Evolutionary conservation across 2,888 invertebrate genomes (phyloP).

Genomic region (Dorcus hopei): DNA sequence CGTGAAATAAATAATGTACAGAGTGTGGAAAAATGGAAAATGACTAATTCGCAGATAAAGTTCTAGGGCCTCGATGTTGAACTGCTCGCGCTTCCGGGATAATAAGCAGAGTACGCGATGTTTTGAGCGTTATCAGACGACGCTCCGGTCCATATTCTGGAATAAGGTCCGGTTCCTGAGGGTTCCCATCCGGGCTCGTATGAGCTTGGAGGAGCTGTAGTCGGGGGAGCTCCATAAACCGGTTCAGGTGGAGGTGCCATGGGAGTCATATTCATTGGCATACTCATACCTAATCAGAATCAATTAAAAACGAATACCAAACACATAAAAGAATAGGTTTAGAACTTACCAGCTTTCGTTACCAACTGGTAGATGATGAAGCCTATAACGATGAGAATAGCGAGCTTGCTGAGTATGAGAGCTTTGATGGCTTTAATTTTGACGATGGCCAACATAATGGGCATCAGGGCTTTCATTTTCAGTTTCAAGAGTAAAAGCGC

Average conservation of each 20-base stretch:
- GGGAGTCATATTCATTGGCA: conserved; percentile 55
- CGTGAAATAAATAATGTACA: conserved; percentile 16
- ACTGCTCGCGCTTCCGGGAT: conserved; percentile 61
- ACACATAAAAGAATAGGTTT: conserved; percentile 4
- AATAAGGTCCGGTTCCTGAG: conserved; percentile 71
- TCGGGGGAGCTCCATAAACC: conserved; percentile 67
- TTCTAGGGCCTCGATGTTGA: conserved; percentile 48
- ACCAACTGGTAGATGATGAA: conserved; percentile 77
- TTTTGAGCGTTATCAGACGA: conserved; percentile 51
- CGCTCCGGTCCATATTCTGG: conserved; percentile 67
- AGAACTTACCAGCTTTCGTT: conserved; percentile 67
- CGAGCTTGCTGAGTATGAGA: conserved; percentile 77
- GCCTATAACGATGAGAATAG: conserved; percentile 75
- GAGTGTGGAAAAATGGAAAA: conserved; percentile 6
- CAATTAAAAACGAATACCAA: neutral
- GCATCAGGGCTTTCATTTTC: conserved; percentile 81
- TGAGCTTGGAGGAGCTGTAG: conserved; percentile 63
- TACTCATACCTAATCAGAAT: conserved; percentile 59
- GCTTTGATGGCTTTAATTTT: conserved; percentile 82
- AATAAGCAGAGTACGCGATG: conserved; percentile 69
- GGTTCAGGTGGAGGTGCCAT: conserved; percentile 53
- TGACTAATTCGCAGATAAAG: neutral
- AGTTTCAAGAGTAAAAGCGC: conserved; percentile 75
- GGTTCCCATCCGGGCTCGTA: conserved; percentile 74
- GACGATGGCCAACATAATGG: conserved; percentile 74